Conservation (phyloP, 2,113 vertebrate species). For the Odocoileus virginianus region DNA sequence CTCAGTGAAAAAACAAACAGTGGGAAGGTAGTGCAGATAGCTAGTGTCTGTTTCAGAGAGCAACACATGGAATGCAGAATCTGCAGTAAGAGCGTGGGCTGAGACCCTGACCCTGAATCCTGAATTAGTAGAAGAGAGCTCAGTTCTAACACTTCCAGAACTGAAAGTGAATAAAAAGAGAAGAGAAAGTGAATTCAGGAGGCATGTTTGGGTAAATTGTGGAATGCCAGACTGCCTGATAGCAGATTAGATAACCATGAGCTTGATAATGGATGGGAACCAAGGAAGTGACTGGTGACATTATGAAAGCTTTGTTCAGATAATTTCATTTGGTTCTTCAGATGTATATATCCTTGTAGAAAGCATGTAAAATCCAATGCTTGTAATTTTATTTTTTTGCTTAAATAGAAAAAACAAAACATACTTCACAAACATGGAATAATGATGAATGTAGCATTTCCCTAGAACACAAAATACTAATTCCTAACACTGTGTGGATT, state of each 20-base stretch:
- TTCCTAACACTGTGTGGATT: constrained; percentile 48
- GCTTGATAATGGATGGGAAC: not conserved
- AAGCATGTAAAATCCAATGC: not conserved
- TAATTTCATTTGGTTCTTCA: not conserved
- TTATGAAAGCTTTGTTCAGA: not conserved
- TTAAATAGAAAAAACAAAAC: constrained; percentile 26
- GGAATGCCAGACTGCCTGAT: not conserved
- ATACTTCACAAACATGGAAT: constrained; percentile 37
- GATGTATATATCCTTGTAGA: not conserved
- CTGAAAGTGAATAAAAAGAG: not conserved
- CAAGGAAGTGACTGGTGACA: not conserved
- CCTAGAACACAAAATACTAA: constrained; percentile 59
- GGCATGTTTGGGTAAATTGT: not conserved
- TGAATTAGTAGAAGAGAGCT: not conserved
- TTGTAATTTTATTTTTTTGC: constrained; percentile 45
- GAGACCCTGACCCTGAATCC: not conserved
- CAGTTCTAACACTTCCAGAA: not conserved
- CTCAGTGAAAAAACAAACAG: not conserved
- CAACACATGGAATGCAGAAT: accelerated
- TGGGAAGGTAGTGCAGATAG: accelerated
- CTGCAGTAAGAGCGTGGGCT: not conserved
- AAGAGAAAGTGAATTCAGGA: not conserved
- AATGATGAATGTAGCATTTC: constrained; percentile 48
- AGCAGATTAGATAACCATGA: not conserved
- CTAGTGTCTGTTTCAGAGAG: not conserved